Conservation (phyloP, 2,888 invertebrate genomes). For the Pammene aurita region DNA sequence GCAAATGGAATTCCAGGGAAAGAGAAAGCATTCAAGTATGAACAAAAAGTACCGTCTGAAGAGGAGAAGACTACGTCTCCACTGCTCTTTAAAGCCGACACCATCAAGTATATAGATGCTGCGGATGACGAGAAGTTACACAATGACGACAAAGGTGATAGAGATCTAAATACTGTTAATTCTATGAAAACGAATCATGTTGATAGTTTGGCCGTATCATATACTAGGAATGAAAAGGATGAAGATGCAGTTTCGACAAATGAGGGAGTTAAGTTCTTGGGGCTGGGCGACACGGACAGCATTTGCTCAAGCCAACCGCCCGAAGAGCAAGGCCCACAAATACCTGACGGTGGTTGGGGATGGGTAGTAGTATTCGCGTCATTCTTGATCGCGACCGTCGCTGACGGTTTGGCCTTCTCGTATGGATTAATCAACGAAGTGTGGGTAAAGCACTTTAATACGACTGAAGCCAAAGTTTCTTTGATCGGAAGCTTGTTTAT, state of each 20-base stretch:
- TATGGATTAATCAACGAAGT: conserved; percentile 94
- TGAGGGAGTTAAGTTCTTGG: conserved; percentile 80
- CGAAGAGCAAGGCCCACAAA: conserved; percentile 78
- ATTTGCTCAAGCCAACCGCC: conserved; percentile 71
- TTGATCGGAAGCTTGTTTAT: conserved; percentile 95
- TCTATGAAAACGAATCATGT: conserved; percentile 68
- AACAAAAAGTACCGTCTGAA: conserved; percentile 75
- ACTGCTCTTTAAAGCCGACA: conserved; percentile 64
- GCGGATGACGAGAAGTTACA: conserved; percentile 62
- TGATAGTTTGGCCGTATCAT: conserved; percentile 63
- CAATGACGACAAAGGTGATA: conserved; percentile 58
- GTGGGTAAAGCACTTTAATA: conserved; percentile 89
- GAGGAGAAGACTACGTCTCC: conserved; percentile 79
- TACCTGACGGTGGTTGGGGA: conserved; percentile 95
- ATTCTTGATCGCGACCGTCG: conserved; percentile 92
- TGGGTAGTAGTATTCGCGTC: conserved; percentile 95
- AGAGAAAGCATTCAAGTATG: conserved; percentile 70
- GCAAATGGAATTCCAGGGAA: conserved; percentile 78
- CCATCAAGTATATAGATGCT: conserved; percentile 70
- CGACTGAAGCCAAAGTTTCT: conserved; percentile 92
- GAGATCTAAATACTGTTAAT: conserved; percentile 71
- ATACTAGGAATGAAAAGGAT: conserved; percentile 59
- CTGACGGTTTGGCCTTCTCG: conserved; percentile 96
- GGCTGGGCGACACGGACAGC: conserved; percentile 79
- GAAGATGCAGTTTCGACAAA: conserved; percentile 74